These are phyloP conservation scores for Ligdia adustata DNA, from an alignment of 2,888 invertebrate species.

Conservation along the genomic window DNA sequence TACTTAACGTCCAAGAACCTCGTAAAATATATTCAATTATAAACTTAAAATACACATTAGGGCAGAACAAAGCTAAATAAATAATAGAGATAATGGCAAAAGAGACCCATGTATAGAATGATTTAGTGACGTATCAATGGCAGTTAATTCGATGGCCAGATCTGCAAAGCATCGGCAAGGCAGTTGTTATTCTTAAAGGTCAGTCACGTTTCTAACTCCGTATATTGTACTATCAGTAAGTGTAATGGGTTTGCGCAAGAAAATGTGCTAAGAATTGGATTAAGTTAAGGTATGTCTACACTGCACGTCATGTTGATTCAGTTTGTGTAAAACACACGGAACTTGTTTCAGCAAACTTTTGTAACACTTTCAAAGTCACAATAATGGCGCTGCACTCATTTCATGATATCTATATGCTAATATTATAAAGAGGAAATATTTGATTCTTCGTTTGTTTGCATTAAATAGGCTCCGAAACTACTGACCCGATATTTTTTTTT, in stretches of 20 bases:
- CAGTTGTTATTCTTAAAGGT: slow-evolving; percentile 2
- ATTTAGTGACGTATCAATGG: neutral
- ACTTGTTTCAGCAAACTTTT: neutral
- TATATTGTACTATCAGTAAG: neutral
- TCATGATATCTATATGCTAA: no score
- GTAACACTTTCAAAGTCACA: neutral
- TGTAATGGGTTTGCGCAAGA: slow-evolving; percentile 14
- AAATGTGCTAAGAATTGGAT: slow-evolving; percentile 14
- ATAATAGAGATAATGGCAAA: neutral
- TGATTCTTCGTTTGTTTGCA: no score
- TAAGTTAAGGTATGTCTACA: neutral
- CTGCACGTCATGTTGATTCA: slow-evolving; percentile 13
- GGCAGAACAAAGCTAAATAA: neutral
- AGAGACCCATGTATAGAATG: neutral
- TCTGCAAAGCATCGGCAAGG: neutral
- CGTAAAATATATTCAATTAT: no score
- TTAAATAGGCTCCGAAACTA: no score
- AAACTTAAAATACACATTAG: no score
- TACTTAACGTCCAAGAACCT: no score
- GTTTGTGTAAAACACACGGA: slow-evolving; percentile 4
- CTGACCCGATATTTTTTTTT: no score
- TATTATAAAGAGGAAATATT: no score
- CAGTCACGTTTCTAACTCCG: slow-evolving; percentile 10
- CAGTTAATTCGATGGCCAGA: neutral
- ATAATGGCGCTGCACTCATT: no score